These are phyloP conservation scores for Ictalurus punctatus DNA, from an alignment of 2,113 vertebrate genomes.

Conservation along the genomic window DNA sequence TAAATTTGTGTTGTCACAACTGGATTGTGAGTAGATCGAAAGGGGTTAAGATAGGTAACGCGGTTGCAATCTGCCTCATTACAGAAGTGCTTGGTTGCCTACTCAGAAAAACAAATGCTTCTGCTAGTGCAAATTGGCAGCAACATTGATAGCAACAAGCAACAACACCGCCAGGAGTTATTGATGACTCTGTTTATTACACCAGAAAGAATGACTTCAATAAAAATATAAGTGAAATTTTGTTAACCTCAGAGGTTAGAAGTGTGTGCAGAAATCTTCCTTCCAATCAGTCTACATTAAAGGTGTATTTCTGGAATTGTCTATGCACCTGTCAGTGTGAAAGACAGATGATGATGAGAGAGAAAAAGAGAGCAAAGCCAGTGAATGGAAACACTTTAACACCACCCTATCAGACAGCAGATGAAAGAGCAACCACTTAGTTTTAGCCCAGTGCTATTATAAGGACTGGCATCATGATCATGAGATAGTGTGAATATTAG, in stretches of 20 bases:
- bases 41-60: background rate
- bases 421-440: constrained; percentile 34
- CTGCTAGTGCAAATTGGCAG: background rate
- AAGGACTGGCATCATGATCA: background rate
- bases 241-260: background rate
- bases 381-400: constrained; percentile 40
- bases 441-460: background rate
- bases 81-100: background rate
- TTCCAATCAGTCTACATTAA: background rate
- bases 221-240: background rate
- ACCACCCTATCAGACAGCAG: constrained; percentile 4
- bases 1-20: background rate
- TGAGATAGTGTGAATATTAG: constrained; percentile 9
- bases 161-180: background rate
- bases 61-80: background rate
- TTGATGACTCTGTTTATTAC: background rate
- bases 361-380: background rate
- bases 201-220: background rate
- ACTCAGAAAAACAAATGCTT: background rate
- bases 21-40: background rate
- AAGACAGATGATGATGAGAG: constrained; percentile 18
- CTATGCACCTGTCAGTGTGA: constrained; percentile 12
- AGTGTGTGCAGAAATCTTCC: background rate
- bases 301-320: constrained; percentile 11
- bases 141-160: background rate